Evolutionary conservation across 2,113 vertebrate species (phyloP).

Genomic region (Eulemur macaco): DNA sequence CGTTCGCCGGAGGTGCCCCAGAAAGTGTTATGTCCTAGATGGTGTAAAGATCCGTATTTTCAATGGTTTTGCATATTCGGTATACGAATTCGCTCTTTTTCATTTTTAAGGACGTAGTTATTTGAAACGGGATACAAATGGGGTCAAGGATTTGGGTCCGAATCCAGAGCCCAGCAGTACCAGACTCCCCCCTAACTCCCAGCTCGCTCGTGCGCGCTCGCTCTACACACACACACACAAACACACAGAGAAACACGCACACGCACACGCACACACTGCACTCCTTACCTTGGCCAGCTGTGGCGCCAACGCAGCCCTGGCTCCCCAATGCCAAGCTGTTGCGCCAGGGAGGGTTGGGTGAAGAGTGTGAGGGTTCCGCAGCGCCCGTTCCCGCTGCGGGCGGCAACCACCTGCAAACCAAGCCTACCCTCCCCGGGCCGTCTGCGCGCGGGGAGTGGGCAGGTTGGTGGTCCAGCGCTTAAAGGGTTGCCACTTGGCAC

Average conservation of each 20-base stretch:
- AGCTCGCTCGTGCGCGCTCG: background rate
- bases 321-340: background rate
- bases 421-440: accelerated
- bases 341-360: background rate
- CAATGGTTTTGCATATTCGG: background rate
- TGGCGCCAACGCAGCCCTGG: conserved; percentile 48
- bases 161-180: conserved; percentile 43
- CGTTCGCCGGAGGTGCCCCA: background rate
- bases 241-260: background rate
- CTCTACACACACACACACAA: background rate
- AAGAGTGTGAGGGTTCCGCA: background rate
- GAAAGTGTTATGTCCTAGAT: background rate
- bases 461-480: background rate
- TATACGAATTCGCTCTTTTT: conserved; percentile 27
- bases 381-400: background rate
- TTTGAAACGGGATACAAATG: conserved; percentile 35
- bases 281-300: conserved; percentile 72
- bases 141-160: conserved; percentile 37
- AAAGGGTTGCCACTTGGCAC: background rate
- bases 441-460: background rate
- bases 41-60: conserved; percentile 14
- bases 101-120: conserved; percentile 47
- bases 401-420: conserved; percentile 57
- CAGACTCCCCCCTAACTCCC: background rate
- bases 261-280: background rate